Evolutionary conservation across 2,113 vertebrate species (phyloP).

Genomic region (Pao palembangensis): DNA sequence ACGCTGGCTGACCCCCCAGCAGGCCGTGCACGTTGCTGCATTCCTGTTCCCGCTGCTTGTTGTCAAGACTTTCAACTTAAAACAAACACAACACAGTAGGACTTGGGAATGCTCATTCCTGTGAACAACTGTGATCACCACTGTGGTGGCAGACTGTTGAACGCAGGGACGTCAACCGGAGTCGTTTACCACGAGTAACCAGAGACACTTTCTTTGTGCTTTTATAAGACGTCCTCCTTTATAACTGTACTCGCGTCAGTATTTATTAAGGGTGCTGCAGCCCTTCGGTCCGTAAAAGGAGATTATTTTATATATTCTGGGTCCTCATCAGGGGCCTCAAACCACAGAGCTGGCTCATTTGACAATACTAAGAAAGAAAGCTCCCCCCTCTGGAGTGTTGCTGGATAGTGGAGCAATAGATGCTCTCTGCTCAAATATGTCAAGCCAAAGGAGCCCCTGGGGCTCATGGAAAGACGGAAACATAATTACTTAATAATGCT

Average conservation of each 20-base stretch:
- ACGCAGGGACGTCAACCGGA: background rate
- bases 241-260: background rate
- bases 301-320: slow-evolving; percentile 6
- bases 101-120: slow-evolving; percentile 6
- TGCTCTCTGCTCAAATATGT: slow-evolving; percentile 18
- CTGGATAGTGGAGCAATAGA: slow-evolving; percentile 29
- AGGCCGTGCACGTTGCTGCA: slow-evolving; percentile 47
- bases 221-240: slow-evolving; percentile 7
- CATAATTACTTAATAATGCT: slow-evolving; percentile 16
- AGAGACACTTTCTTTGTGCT: slow-evolving; percentile 11
- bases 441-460: slow-evolving; percentile 42
- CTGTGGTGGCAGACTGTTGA: background rate
- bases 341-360: slow-evolving; percentile 33
- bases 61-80: slow-evolving; percentile 49
- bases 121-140: too few species aligned
- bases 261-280: slow-evolving; percentile 34
- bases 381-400: slow-evolving; percentile 22
- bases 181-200: slow-evolving; percentile 20
- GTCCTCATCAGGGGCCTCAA: slow-evolving; percentile 44
- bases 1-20: slow-evolving; percentile 31
- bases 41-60: slow-evolving; percentile 58
- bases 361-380: slow-evolving; percentile 13
- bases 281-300: slow-evolving; percentile 1
- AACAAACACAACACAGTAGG: slow-evolving; percentile 31
- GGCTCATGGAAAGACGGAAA: slow-evolving; percentile 32